Evolutionary conservation across 1,140 invertebrate genomes (phyloP), one percentile per base, ranked within the genome.

Genomic region (Macrotrachela quadricornifera): DNA sequence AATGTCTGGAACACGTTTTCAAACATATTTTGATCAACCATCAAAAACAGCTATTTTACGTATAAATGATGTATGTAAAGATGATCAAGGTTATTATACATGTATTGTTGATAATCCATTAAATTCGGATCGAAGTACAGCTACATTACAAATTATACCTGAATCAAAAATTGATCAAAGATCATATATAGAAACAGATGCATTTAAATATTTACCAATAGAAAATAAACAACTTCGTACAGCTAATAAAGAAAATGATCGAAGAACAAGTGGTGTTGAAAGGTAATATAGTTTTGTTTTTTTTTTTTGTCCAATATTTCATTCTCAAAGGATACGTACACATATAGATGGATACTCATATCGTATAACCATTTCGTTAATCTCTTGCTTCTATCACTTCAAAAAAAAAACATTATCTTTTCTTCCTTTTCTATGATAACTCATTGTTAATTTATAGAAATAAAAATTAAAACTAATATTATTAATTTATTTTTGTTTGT

Each of bases 131-230:
- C 46, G 46, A 36, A 53, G 44, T 10, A 53, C 51, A 36, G 36
- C 17, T 42, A 44, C 46, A 43, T 39, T 53, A n/a, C 46, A 37
- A n/a, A 16, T 53, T 13, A 46, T 42, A 47, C 44, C 46, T 37
- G 46, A 44, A 14, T 30, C 45, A 13, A 44, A 44, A 39, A 39
- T 53, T 21, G 51, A 53, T 38, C 46, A 44, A 30, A 42, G 21
- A 16, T 36, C 51, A 12, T 46, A 46, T 17, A 47, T 36, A 15
- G 46, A 53, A 16, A 44, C 51, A 13, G 51, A 53, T 38, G 51
- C 51, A 16, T 53, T 53, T 15, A 53, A 47, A 53, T 53, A 53
- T 15, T 40, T 53, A 36, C 46, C 51, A n/a, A 44, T 8, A 4
- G 21, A 30, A 30, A 30, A 30, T 30, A 30, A 30, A 30, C 21